Evolutionary conservation across 2,888 invertebrate genomes (phyloP), one percentile per base, ranked within the genome.

Genomic region (Morinoia aosen): DNA sequence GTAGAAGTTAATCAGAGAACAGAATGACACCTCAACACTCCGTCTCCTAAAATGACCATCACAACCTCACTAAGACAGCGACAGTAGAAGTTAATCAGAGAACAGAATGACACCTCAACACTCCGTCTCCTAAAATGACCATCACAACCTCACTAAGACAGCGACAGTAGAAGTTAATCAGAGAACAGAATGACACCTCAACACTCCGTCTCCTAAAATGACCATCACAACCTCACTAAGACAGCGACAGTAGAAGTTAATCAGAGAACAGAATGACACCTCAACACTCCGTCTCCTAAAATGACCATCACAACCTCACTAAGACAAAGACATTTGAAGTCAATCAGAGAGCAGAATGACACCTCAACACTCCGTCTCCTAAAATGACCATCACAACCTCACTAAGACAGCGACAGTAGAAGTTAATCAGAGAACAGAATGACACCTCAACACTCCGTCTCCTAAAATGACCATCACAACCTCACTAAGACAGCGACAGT

Each of bases 211-310:
- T 58, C 19, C 61, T 61, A 19, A 61, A 19, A 2, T 16, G 19
- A 61, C 61, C 61, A 1, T 5, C 61, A 12, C 19, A 1, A 16
- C 8, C 61, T 61, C 61, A 61, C 8, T 61, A 61, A 5, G 3
- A 61, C 19, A 16, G 19, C 0, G 3, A 61, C 61, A 61, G 8
- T 12, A 12, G 14, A 61, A 61, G 61, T 12, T 14, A 61, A 61
- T 61, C 19, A 16, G 61, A 16, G 3, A 2, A 5, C 48, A 48
- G 2, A 48, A 12, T 61, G 61, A 10, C 88, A 94, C 94, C 95
- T 96, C 96, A 33, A 98, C 98, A 97, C 98, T 98, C 97, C 99
- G 99, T 57, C 99, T 98, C 58, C 98, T 98, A 10, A 33, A 33
- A 16, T 25, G 76, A 76, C 76, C 76, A 16, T 19, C 76, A 25